A percentile compares a stretch with the other conserved stretches of the same genome.
Conservation (phyloP, 2,888 invertebrate species). For the Eupeodes latifasciatus region DNA sequence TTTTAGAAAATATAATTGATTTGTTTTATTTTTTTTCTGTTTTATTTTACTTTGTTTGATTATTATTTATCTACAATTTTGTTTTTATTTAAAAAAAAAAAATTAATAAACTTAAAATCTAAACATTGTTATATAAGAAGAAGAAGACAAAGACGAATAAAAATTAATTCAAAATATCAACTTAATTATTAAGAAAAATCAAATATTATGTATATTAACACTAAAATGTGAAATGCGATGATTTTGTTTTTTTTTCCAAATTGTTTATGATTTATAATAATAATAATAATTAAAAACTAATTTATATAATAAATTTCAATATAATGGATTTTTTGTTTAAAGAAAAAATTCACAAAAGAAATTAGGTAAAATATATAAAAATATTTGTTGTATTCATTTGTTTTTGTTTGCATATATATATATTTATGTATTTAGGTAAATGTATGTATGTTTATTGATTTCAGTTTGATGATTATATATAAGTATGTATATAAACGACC, state of each 20-base stretch:
- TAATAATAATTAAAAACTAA: slow-evolving; percentile 31
- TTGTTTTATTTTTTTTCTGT: slow-evolving; percentile 50
- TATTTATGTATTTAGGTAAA: slow-evolving; percentile 14
- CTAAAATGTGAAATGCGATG: slow-evolving; percentile 60
- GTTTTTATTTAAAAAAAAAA: slow-evolving; percentile 29
- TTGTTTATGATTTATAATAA: slow-evolving; percentile 33
- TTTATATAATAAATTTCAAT: slow-evolving; percentile 17
- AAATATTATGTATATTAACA: slow-evolving; percentile 33
- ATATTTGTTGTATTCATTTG: slow-evolving; percentile 41
- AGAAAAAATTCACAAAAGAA: slow-evolving; percentile 48
- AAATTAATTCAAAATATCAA: slow-evolving; percentile 41
- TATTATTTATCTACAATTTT: slow-evolving; percentile 70
- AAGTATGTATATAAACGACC: slow-evolving; percentile 8
- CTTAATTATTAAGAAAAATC: slow-evolving; percentile 27
- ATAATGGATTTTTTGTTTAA: background rate
- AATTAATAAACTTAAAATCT: slow-evolving; percentile 64
- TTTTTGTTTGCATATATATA: slow-evolving; percentile 48
- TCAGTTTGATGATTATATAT: slow-evolving; percentile 43
- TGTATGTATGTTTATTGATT: slow-evolving; percentile 39
- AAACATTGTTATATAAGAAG: slow-evolving; percentile 47
- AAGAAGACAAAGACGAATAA: slow-evolving; percentile 15
- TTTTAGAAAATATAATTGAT: slow-evolving; percentile 73
- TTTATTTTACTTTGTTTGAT: slow-evolving; percentile 54
- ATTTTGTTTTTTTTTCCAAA: slow-evolving; percentile 1
- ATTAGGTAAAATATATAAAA: slow-evolving; percentile 51